phyloP scores from a whole-genome alignment of 2,888 invertebrate species.

The Hartigia nigra region DNA sequence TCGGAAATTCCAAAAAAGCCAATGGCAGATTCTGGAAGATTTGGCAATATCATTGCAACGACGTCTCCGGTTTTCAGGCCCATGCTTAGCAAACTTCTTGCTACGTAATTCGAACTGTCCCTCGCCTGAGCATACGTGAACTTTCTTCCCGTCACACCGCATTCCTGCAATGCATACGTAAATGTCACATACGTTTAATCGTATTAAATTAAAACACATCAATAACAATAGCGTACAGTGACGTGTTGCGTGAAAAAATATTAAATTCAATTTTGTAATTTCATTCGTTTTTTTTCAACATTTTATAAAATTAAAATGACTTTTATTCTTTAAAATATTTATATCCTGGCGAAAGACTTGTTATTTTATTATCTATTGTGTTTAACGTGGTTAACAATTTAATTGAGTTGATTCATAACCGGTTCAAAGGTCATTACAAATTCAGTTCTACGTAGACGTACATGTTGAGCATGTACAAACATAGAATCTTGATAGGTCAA shows the following conservation, averaged over 20 bases:
- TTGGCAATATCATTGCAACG: slow-evolving; percentile 78
- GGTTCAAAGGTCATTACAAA: too few relatives aligned
- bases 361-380: too few relatives aligned
- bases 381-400: too few relatives aligned
- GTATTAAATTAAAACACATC: background rate
- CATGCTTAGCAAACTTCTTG: slow-evolving; percentile 74
- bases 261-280: too few relatives aligned
- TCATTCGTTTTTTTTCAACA: too few relatives aligned
- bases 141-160: slow-evolving; percentile 76
- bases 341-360: background rate
- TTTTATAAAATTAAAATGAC: background rate
- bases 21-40: slow-evolving; percentile 80
- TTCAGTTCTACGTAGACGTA: too few relatives aligned
- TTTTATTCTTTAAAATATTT: background rate
- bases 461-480: too few relatives aligned
- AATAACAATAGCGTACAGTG: too few relatives aligned
- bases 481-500: too few relatives aligned
- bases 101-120: slow-evolving; percentile 75
- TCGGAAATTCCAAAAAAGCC: slow-evolving; percentile 75
- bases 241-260: too few relatives aligned
- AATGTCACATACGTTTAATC: background rate
- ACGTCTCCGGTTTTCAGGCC: slow-evolving; percentile 76
- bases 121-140: slow-evolving; percentile 78
- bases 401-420: too few relatives aligned
- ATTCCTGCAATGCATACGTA: slow-evolving; percentile 71